These are phyloP conservation scores for Colostygia pectinataria DNA, from an alignment of 2,888 invertebrate species.

Conservation along the genomic window DNA sequence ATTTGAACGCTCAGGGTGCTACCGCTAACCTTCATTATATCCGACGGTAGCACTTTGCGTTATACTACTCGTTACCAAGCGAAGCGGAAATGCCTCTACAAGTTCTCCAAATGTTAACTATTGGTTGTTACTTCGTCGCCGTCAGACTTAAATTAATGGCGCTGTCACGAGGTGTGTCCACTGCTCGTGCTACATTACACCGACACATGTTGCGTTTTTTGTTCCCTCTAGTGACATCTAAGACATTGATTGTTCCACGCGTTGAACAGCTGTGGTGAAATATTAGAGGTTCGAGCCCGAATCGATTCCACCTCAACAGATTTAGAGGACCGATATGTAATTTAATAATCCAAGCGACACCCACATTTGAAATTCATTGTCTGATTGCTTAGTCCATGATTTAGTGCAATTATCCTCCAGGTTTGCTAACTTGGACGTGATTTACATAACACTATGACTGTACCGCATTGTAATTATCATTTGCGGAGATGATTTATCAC, in stretches of 20 bases:
- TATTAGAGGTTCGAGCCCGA: conserved; percentile 53
- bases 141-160: conserved; percentile 43
- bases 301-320: conserved; percentile 50
- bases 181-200: conserved; percentile 61
- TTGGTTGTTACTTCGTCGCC: conserved; percentile 36
- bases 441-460: conserved; percentile 57
- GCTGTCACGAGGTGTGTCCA: conserved; percentile 52
- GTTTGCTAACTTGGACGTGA: conserved; percentile 64
- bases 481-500: conserved; percentile 66
- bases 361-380: conserved; percentile 68
- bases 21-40: conserved; percentile 50
- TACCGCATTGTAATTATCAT: conserved; percentile 60
- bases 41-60: conserved; percentile 29
- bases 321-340: conserved; percentile 63
- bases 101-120: conserved; percentile 29
- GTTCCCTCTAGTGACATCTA: conserved; percentile 57
- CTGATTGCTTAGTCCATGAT: conserved; percentile 68
- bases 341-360: conserved; percentile 66
- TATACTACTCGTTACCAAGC: conserved; percentile 29
- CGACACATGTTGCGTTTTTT: conserved; percentile 71
- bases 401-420: conserved; percentile 67
- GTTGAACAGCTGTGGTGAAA: conserved; percentile 67
- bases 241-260: conserved; percentile 63
- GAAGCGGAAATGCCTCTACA: conserved; percentile 29
- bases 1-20: conserved; percentile 55